phyloP scores from a whole-genome alignment of 2,888 invertebrate species.

The Terebella lapidaria region DNA sequence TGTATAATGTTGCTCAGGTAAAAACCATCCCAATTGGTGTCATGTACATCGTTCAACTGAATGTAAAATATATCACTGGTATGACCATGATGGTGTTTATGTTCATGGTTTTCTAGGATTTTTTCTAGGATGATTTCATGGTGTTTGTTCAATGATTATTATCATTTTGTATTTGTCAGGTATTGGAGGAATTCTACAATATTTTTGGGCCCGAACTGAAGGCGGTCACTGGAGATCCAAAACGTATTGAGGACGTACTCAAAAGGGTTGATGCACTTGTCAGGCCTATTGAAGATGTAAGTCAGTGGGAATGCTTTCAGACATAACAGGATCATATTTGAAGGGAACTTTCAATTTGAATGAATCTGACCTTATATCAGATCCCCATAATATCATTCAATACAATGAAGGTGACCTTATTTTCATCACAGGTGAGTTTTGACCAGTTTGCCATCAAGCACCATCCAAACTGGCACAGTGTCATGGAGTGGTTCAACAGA shows the following conservation, averaged over 20 bases:
- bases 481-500: conserved; percentile 71
- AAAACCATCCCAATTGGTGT: too few relatives aligned
- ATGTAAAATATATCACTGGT: background rate
- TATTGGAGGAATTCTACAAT: conserved; percentile 80
- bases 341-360: too few relatives aligned
- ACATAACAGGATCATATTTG: too few relatives aligned
- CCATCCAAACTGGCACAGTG: conserved; percentile 80
- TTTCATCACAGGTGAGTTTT: conserved; percentile 65
- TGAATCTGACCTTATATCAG: too few relatives aligned
- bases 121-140: too few relatives aligned
- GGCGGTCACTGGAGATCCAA: conserved; percentile 79
- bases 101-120: too few relatives aligned
- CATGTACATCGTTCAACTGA: background rate
- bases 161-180: conserved; percentile 53
- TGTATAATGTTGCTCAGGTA: conserved; percentile 73
- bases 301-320: background rate
- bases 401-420: too few relatives aligned
- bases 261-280: conserved; percentile 74
- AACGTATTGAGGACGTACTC: conserved; percentile 78
- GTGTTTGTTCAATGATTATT: too few relatives aligned
- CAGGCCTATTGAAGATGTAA: conserved; percentile 58
- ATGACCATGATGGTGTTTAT: too few relatives aligned
- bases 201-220: conserved; percentile 83
- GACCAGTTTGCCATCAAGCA: conserved; percentile 75
- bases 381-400: too few relatives aligned